These are phyloP conservation scores for Lasiommata megera DNA, from an alignment of 2,888 invertebrate genomes.

Conservation along the genomic window DNA sequence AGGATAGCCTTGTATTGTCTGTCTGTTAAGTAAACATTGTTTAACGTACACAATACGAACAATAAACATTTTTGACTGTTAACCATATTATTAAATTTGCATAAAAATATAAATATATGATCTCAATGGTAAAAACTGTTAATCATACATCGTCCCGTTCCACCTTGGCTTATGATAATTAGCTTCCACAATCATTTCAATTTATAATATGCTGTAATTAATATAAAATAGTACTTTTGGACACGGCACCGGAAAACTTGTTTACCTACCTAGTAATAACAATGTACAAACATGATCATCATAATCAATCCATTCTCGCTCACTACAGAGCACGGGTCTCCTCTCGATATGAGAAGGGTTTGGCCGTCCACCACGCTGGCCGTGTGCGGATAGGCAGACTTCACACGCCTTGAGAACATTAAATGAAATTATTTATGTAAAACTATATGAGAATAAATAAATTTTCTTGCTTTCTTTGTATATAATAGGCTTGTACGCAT, in stretches of 20 bases:
- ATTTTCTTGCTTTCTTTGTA: too few relatives aligned
- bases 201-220: slow-evolving; percentile 7
- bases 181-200: background rate
- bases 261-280: background rate
- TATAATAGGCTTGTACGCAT: too few relatives aligned
- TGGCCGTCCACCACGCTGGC: too few relatives aligned
- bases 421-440: too few relatives aligned
- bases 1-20: background rate
- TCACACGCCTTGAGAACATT: too few relatives aligned
- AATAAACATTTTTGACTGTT: background rate
- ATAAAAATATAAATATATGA: background rate
- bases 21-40: background rate
- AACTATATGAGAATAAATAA: too few relatives aligned
- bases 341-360: too few relatives aligned
- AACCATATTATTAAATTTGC: background rate
- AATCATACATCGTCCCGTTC: background rate
- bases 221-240: background rate
- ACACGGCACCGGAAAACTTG: background rate
- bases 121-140: slow-evolving; percentile 2
- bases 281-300: too few relatives aligned
- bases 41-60: background rate
- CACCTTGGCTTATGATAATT: slow-evolving; percentile 7
- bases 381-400: too few relatives aligned
- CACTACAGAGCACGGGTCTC: too few relatives aligned
- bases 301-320: too few relatives aligned